These are phyloP conservation scores for Sebastes jordani DNA, from an alignment of 2,797 vertebrate species.

Conservation along the genomic window DNA sequence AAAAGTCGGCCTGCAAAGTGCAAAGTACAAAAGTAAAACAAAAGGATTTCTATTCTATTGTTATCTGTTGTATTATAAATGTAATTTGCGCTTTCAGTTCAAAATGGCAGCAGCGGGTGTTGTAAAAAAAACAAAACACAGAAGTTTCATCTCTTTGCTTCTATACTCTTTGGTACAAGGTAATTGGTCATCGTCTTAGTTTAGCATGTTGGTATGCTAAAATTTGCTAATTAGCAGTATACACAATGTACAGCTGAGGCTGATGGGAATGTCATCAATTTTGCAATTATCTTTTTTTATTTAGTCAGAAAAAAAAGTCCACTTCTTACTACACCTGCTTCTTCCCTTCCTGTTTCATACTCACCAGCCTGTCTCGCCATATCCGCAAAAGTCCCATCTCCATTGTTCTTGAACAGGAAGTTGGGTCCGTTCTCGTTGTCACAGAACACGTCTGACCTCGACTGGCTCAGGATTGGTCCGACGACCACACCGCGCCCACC, in stretches of 20 bases:
- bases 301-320: neutral
- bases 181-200: neutral
- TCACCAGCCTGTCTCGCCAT: constrained; percentile 85
- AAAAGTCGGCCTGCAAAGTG: too few species aligned
- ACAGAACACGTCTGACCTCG: constrained; percentile 92
- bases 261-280: neutral
- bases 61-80: too few species aligned
- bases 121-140: too few species aligned
- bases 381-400: constrained; percentile 88
- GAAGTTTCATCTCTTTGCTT: too few species aligned
- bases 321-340: neutral
- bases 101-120: too few species aligned
- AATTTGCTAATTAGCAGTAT: neutral
- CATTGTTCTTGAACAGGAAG: constrained; percentile 93
- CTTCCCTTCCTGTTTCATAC: constrained; percentile 5
- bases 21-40: too few species aligned
- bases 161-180: neutral
- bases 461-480: constrained; percentile 90
- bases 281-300: neutral
- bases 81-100: too few species aligned
- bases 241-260: neutral
- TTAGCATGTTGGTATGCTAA: neutral
- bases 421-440: constrained; percentile 95
- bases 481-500: constrained; percentile 93
- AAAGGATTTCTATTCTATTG: too few species aligned